Conservation (phyloP, 1,140 invertebrate genomes). For the Dufourea novaeangliae region DNA sequence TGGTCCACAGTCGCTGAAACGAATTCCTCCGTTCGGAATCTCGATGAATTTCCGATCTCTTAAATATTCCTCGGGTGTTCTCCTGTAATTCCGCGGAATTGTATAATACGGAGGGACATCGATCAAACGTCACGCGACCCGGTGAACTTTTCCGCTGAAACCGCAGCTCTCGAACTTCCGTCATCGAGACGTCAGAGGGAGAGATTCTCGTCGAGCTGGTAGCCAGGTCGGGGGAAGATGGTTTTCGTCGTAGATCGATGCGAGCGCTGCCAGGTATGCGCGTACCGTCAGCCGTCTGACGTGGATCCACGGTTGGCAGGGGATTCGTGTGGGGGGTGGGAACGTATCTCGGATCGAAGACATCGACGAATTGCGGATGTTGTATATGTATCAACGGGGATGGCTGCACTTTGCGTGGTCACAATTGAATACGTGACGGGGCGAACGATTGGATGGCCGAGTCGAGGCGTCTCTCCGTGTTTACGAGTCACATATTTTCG, state of each 20-base stretch:
- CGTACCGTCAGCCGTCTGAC: slow-evolving; percentile 27
- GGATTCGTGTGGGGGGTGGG: slow-evolving; percentile 37
- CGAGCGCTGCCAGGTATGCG: not conserved
- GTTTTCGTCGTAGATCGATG: not conserved
- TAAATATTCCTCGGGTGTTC: not conserved
- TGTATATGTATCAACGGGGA: not conserved
- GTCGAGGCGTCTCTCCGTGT: not conserved
- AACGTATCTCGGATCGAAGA: slow-evolving; percentile 50
- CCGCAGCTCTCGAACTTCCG: not conserved
- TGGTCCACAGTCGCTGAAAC: not conserved
- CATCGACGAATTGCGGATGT: slow-evolving; percentile 44
- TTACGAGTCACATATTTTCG: not conserved
- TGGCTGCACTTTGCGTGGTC: not conserved
- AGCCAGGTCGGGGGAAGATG: too few relatives aligned
- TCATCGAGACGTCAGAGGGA: slow-evolving; percentile 7
- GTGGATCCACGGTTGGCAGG: slow-evolving; percentile 27
- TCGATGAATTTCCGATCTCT: not conserved
- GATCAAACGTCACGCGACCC: not conserved
- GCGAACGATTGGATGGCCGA: not conserved
- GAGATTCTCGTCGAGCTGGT: slow-evolving; percentile 8
- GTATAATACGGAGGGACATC: not conserved
- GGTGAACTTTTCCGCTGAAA: not conserved
- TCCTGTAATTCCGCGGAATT: not conserved
- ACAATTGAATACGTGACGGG: slow-evolving; percentile 2
- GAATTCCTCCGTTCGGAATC: not conserved